Percentiles rank a stretch among this genome's conserved stretches.
Evolutionary conservation across 2,888 invertebrate genomes (phyloP).

Genomic region (Arctia plantaginis): DNA sequence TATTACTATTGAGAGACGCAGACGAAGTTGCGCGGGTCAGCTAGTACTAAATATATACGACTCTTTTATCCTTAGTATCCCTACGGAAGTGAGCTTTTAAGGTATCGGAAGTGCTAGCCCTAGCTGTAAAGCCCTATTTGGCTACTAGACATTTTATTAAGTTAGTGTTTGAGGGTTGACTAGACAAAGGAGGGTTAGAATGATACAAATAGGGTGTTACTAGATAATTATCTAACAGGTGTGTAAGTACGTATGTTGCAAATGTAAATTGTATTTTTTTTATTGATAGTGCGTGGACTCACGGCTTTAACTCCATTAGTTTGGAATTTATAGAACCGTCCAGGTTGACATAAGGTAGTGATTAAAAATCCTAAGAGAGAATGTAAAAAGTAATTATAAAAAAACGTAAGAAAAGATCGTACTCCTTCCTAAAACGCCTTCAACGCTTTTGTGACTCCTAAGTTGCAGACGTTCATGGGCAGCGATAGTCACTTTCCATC

Average conservation of each 20-base stretch:
- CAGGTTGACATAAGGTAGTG: too few relatives aligned
- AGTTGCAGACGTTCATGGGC: too few relatives aligned
- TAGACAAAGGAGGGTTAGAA: neutral
- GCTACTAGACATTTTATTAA: slow-evolving; percentile 28
- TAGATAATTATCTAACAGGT: neutral
- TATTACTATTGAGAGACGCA: too few relatives aligned
- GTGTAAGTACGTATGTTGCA: too few relatives aligned
- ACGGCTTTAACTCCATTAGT: neutral
- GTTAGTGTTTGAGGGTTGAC: slow-evolving; percentile 4
- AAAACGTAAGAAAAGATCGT: too few relatives aligned
- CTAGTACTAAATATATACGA: neutral
- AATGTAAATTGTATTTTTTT: neutral
- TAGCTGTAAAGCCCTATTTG: slow-evolving; percentile 22
- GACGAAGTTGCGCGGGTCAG: too few relatives aligned
- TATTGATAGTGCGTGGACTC: neutral
- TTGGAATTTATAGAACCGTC: neutral
- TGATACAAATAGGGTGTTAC: neutral
- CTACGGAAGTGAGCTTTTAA: slow-evolving; percentile 40
- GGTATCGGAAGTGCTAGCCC: slow-evolving; percentile 33
- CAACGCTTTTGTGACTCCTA: too few relatives aligned
- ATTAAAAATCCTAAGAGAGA: neutral
- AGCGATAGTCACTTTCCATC: too few relatives aligned
- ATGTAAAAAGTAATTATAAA: neutral
- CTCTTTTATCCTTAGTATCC: slow-evolving; percentile 8
- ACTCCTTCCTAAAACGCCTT: too few relatives aligned